Evolutionary conservation across 2,888 invertebrate species (phyloP).

Genomic region (Muscina levida): DNA sequence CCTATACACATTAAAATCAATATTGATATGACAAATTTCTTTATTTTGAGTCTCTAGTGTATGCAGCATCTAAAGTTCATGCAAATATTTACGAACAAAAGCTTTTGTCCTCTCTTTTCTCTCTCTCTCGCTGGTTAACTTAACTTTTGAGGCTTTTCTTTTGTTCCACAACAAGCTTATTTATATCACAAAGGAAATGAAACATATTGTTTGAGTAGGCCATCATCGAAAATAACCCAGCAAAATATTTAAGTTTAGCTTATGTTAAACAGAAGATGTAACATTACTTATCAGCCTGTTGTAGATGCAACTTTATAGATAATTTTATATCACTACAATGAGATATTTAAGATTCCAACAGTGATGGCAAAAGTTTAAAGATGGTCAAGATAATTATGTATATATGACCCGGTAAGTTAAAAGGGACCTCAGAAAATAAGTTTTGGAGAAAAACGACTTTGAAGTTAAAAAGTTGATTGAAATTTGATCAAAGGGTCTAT

Average conservation of each 20-base stretch:
- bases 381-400: background rate
- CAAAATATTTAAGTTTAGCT: too few species aligned
- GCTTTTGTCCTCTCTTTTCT: conserved; percentile 3
- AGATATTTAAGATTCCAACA: background rate
- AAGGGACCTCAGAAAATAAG: too few species aligned
- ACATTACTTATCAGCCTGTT: too few species aligned
- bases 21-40: too few species aligned
- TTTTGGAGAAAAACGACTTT: too few species aligned
- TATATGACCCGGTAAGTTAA: too few species aligned
- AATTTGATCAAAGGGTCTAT: too few species aligned
- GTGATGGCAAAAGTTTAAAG: background rate
- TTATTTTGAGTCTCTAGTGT: background rate
- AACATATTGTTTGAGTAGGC: conserved; percentile 29
- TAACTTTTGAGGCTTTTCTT: background rate
- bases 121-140: conserved; percentile 5
- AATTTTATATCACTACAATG: too few species aligned
- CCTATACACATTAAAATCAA: too few species aligned
- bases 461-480: too few species aligned
- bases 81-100: conserved; percentile 31
- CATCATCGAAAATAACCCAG: conserved; percentile 15
- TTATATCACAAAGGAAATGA: conserved; percentile 25
- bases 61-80: background rate
- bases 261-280: too few species aligned
- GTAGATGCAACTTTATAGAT: too few species aligned
- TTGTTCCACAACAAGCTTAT: background rate